Evolutionary conservation across 2,888 invertebrate species (phyloP).

Genomic region (Laspeyria flexula): DNA sequence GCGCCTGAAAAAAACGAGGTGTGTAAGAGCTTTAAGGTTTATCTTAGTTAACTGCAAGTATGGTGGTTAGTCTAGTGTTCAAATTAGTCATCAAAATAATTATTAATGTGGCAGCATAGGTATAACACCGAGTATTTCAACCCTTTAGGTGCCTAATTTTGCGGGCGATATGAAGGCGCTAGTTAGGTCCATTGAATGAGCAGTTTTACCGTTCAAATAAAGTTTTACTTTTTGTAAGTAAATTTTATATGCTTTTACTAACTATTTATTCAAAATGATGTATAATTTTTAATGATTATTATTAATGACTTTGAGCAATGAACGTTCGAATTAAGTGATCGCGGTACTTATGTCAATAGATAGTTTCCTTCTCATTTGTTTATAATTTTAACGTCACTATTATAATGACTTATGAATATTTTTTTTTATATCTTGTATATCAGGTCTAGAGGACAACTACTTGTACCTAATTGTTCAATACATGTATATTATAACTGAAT

Average conservation of each 20-base stretch:
- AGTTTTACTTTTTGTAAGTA: conserved; percentile 61
- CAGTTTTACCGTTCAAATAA: conserved; percentile 50
- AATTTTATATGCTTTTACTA: conserved; percentile 56
- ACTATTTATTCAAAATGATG: conserved; percentile 42
- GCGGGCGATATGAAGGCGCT: too few relatives aligned
- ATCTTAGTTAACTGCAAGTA: not conserved
- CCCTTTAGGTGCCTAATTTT: too few relatives aligned
- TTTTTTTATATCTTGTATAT: conserved; percentile 39
- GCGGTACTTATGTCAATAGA: conserved; percentile 45
- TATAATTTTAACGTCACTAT: conserved; percentile 21
- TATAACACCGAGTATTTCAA: too few relatives aligned
- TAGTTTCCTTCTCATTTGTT: conserved; percentile 31
- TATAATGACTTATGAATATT: conserved; percentile 34
- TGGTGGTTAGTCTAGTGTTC: too few relatives aligned
- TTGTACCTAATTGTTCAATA: conserved; percentile 48
- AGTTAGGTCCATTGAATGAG: conserved; percentile 2
- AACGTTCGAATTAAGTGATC: conserved; percentile 32
- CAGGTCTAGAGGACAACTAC: conserved; percentile 39
- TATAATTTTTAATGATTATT: conserved; percentile 40
- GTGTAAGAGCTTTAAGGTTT: too few relatives aligned
- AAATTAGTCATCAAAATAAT: not conserved
- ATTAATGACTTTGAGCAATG: conserved; percentile 29
- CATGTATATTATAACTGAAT: conserved; percentile 25
- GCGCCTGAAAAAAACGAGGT: too few relatives aligned
- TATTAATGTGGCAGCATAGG: not conserved